Base-by-base conservation (phyloP, 1,140 invertebrate species). In the Aphis gossypii region DNA sequence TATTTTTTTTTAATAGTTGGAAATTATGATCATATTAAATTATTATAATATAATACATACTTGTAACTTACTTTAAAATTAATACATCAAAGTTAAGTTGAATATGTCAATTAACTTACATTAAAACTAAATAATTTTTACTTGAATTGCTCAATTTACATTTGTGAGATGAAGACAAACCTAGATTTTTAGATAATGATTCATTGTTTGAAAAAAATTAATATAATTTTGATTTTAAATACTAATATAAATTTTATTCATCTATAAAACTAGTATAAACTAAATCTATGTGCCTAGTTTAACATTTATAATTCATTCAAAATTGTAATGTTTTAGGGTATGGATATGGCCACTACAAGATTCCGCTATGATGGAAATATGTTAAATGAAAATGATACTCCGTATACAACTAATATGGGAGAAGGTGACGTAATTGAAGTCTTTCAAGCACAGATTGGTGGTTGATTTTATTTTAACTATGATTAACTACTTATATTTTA, bases 371-470 rank as follows among this genome's bases (percentile, higher is more conserved):
- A n/a, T n/a, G n/a, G n/a, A n/a, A n/a, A n/a, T n/a, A n/a, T n/a
- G n/a, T n/a, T n/a, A n/a, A n/a, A n/a, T n/a, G n/a, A n/a, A n/a
- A n/a, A n/a, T n/a, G n/a, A 99, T 95, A 99, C 98, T 94, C 98
- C 98, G 60, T 97, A 97, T 89, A 97, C 97, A 35, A 35, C 84
- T 95, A 98, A 99, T 95, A 99, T 99, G 98, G 98, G 99, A 95
- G 98, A 99, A 95, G 98, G 98, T 8, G 98, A 99, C 95, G 98
- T 98, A 94, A 99, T 99, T 96, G 98, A 99, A 96, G 98, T 99
- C 92, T 99, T 98, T 95, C 98, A 98, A 95, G 98, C 98, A 96
- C 98, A 99, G 95, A 98, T 98, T 84, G 98, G 98, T 94, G 98
- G 98, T 93, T 94, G 30, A 8, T 82, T 60, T 60, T 87, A 35